These are phyloP conservation scores for Larimichthys polyactis DNA, from an alignment of 2,113 vertebrate genomes.

Conservation along the genomic window DNA sequence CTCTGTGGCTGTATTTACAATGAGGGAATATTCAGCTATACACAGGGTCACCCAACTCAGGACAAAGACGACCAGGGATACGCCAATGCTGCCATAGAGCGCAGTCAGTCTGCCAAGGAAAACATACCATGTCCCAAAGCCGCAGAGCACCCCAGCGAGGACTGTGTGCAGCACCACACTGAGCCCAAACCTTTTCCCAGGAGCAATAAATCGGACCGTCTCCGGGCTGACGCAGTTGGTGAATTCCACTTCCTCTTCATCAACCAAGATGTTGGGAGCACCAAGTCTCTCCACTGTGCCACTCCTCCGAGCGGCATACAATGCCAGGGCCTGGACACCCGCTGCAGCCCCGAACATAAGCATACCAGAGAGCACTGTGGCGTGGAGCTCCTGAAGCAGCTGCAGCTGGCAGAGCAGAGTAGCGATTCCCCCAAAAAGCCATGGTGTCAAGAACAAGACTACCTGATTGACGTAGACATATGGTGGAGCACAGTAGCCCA, in stretches of 20 bases:
- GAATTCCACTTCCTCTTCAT: conserved; percentile 98
- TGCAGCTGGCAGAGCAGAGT: conserved; percentile 91
- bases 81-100: conserved; percentile 88
- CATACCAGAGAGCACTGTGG: conserved; percentile 88
- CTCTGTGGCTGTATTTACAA: conserved; percentile 94
- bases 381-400: conserved; percentile 87
- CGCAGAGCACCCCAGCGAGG: conserved; percentile 91
- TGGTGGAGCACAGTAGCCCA: conserved; percentile 94
- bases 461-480: conserved; percentile 95
- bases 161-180: conserved; percentile 91
- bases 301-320: conserved; percentile 86
- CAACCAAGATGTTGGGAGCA: conserved; percentile 88
- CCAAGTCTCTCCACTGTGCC: conserved; percentile 89
- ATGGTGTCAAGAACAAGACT: conserved; percentile 94
- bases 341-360: conserved; percentile 91
- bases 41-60: conserved; percentile 96
- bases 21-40: conserved; percentile 94
- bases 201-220: conserved; percentile 94
- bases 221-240: conserved; percentile 92
- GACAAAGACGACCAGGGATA: conserved; percentile 88
- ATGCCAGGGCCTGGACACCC: conserved; percentile 87
- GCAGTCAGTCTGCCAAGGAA: conserved; percentile 89
- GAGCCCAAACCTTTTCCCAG: conserved; percentile 92
- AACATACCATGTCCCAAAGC: conserved; percentile 96
- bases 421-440: conserved; percentile 92